Percentiles rank a stretch among this genome's conserved stretches.
phyloP scores from a whole-genome alignment of 2,113 vertebrate species.

The Leiothrix lutea region DNA sequence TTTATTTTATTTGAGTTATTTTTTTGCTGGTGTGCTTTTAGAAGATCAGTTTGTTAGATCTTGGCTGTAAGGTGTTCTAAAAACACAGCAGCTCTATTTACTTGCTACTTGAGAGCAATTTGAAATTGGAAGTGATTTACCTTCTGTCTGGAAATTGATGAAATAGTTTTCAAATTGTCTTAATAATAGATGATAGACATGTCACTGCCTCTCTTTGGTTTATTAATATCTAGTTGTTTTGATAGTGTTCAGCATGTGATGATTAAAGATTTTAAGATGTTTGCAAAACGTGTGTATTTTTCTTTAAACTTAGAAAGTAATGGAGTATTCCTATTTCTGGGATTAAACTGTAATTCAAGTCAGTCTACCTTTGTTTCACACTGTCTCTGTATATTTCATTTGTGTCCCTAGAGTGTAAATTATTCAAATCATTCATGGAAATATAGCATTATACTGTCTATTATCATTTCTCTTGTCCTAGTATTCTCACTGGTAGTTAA shows the following conservation, averaged over 20 bases:
- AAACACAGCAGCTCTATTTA: not conserved
- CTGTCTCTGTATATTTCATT: not conserved
- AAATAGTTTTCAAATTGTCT: not conserved
- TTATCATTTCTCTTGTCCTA: not conserved
- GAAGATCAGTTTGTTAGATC: not conserved
- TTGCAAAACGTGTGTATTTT: not conserved
- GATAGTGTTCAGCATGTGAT: not conserved
- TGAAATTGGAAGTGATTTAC: not conserved
- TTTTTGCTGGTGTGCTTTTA: not conserved
- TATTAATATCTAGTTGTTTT: not conserved
- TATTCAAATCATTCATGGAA: not conserved
- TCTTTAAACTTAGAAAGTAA: not conserved
- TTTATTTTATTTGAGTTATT: not conserved
- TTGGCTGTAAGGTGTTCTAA: not conserved
- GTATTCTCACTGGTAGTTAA: not conserved
- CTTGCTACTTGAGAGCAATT: not conserved
- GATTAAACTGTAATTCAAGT: not conserved
- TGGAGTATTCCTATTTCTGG: not conserved
- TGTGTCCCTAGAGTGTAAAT: not conserved
- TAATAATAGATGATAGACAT: not conserved
- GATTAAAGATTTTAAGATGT: not conserved
- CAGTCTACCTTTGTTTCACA: not conserved
- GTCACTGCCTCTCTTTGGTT: not conserved
- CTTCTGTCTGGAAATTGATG: not conserved
- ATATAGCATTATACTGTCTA: not conserved